These are phyloP conservation scores for Cervus canadensis DNA, from an alignment of 2,113 vertebrate genomes.

Conservation along the genomic window DNA sequence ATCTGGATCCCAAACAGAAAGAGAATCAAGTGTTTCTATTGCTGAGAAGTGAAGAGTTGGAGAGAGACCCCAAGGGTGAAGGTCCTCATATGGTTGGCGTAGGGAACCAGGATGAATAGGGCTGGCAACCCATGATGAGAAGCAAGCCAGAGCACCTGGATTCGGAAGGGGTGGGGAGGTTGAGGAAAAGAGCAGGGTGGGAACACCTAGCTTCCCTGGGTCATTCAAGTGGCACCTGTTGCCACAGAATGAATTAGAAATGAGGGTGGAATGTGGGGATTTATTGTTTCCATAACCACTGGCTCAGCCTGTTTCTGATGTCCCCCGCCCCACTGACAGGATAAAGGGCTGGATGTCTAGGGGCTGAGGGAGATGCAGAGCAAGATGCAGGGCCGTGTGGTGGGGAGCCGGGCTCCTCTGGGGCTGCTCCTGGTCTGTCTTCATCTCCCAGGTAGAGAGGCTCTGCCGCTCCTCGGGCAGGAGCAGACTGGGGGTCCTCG, in stretches of 20 bases:
- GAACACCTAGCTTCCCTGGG: conserved; percentile 22
- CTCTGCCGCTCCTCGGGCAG: background rate
- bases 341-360: conserved; percentile 52
- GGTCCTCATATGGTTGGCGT: background rate
- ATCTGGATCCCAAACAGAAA: background rate
- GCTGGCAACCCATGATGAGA: background rate
- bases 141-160: background rate
- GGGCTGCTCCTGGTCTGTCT: conserved; percentile 55
- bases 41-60: background rate
- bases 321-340: conserved; percentile 9
- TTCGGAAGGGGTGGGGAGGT: background rate
- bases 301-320: conserved; percentile 23
- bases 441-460: conserved; percentile 52
- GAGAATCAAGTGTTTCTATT: background rate
- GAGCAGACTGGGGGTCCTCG: background rate
- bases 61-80: background rate
- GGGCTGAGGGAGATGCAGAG: background rate
- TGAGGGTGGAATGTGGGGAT: conserved; percentile 16
- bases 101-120: background rate
- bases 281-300: conserved; percentile 15
- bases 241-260: conserved; percentile 46
- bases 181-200: background rate
- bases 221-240: conserved; percentile 57
- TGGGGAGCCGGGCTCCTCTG: background rate
- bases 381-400: background rate